Evolutionary conservation across 2,113 vertebrate species (phyloP).

Genomic region (Sylvia atricapilla): DNA sequence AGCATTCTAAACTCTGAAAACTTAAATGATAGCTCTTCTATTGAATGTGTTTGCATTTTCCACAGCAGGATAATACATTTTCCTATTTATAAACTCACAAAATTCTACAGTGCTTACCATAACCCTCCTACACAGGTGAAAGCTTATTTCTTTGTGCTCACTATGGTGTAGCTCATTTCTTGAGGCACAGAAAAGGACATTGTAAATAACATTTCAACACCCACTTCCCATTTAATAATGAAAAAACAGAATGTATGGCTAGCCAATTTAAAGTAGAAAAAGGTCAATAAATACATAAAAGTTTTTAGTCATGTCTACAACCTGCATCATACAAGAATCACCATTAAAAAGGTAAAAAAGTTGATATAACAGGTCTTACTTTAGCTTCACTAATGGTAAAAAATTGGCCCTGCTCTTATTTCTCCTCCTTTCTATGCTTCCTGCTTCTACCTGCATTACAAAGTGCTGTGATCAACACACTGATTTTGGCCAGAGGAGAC

Average conservation of each 20-base stretch:
- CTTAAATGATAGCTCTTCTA: conserved; percentile 12
- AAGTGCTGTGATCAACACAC: background rate
- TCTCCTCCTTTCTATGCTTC: background rate
- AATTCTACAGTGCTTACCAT: conserved; percentile 3
- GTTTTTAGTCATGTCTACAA: background rate
- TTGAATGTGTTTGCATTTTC: conserved; percentile 49
- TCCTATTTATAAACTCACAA: conserved; percentile 38
- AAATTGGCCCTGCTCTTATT: background rate
- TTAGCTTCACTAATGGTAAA: background rate
- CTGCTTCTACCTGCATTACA: background rate
- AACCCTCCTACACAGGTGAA: background rate
- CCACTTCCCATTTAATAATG: background rate
- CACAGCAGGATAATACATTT: conserved; percentile 48
- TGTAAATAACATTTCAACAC: conserved; percentile 32
- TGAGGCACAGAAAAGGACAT: background rate
- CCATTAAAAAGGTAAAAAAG: background rate
- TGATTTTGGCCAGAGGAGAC: background rate
- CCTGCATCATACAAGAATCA: background rate
- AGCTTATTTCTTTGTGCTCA: conserved; percentile 35
- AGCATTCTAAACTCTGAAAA: conserved; percentile 35
- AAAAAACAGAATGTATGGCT: background rate
- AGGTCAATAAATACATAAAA: background rate
- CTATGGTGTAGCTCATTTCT: background rate
- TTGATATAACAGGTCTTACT: background rate
- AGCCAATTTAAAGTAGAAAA: background rate